Evolutionary conservation across 2,888 invertebrate genomes (phyloP).

Genomic region (Harpalus rufipes): DNA sequence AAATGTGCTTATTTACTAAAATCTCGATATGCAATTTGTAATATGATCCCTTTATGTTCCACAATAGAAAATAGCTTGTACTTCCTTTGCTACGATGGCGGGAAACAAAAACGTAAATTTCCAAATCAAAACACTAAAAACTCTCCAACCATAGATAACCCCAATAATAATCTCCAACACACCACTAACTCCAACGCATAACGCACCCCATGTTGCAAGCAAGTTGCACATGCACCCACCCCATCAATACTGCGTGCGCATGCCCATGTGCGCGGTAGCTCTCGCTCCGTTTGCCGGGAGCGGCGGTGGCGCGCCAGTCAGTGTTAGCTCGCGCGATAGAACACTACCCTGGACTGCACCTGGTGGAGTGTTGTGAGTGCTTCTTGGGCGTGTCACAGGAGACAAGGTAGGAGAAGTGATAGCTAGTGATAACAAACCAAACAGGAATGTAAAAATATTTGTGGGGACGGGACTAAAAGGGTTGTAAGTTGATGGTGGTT

Average conservation of each 20-base stretch:
- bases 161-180: background rate
- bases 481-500: no score
- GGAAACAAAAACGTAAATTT: no score
- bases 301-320: background rate
- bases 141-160: background rate
- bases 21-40: no score
- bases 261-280: background rate
- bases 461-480: no score
- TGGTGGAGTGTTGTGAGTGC: constrained; percentile 4
- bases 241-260: background rate
- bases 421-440: no score
- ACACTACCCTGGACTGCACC: background rate
- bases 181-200: background rate
- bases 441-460: no score
- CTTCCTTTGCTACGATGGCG: no score
- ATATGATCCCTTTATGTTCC: no score
- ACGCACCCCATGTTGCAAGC: background rate
- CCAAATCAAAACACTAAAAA: background rate
- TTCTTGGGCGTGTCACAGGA: background rate
- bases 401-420: background rate
- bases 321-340: background rate
- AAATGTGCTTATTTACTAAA: no score
- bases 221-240: background rate
- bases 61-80: no score
- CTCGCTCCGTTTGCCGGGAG: no score